phyloP scores from a whole-genome alignment of 2,113 vertebrate genomes.

The Azemiops feae region DNA sequence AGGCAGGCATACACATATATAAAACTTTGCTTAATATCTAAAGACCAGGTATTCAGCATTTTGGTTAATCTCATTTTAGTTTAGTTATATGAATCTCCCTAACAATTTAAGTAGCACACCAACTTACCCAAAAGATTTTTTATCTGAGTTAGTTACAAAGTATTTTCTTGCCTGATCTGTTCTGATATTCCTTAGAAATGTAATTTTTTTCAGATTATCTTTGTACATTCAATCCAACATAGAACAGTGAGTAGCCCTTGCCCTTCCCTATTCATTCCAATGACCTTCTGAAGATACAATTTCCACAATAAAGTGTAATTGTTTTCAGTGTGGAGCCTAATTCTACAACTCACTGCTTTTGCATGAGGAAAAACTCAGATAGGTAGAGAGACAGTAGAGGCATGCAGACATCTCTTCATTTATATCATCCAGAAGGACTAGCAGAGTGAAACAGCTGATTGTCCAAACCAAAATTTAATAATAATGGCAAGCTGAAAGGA shows the following conservation, averaged over 20 bases:
- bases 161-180: background rate
- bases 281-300: background rate
- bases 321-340: background rate
- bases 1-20: background rate
- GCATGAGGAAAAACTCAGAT: background rate
- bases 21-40: background rate
- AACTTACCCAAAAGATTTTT: background rate
- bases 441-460: background rate
- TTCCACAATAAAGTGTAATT: background rate
- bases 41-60: background rate
- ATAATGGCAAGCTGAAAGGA: background rate
- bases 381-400: background rate
- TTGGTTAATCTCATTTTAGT: background rate
- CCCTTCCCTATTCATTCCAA: background rate
- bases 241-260: background rate
- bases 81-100: background rate
- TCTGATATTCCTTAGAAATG: background rate
- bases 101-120: slow-evolving; percentile 1
- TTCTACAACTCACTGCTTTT: background rate
- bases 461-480: background rate
- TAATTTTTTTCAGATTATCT: background rate
- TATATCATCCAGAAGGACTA: background rate
- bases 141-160: background rate
- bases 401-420: background rate
- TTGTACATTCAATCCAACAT: background rate